A percentile compares a stretch with the other conserved stretches of the same genome.
phyloP scores from a whole-genome alignment of 1,140 invertebrate genomes.

The Macrobrachium nipponense region DNA sequence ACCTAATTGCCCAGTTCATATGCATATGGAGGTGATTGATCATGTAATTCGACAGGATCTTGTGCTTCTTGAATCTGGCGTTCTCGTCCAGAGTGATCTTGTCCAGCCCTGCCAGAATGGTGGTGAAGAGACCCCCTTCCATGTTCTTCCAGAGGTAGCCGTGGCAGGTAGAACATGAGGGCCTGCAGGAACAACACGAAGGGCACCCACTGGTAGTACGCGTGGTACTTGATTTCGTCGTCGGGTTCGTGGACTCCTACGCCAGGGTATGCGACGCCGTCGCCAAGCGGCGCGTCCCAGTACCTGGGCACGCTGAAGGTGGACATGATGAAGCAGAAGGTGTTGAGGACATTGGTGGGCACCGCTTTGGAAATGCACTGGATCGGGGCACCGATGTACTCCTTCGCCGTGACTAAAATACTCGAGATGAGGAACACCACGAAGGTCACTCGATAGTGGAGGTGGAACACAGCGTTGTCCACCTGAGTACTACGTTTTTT shows the following conservation, averaged over 20 bases:
- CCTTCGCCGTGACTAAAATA: conserved; percentile 71
- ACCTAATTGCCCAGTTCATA: conserved; percentile 64
- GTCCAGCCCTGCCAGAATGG: conserved; percentile 64
- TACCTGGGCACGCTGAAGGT: conserved; percentile 66
- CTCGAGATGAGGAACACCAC: conserved; percentile 72
- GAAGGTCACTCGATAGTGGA: conserved; percentile 73
- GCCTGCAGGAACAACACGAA: conserved; percentile 70
- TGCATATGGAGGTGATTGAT: conserved; percentile 64
- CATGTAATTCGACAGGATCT: conserved; percentile 62
- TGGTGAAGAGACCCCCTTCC: conserved; percentile 65
- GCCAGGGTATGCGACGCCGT: conserved; percentile 66
- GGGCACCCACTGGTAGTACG: conserved; percentile 71
- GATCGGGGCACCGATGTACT: conserved; percentile 73
- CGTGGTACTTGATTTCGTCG: conserved; percentile 73
- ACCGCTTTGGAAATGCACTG: conserved; percentile 68
- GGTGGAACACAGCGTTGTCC: conserved; percentile 71
- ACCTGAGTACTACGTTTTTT: conserved; percentile 67
- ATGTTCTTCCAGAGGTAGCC: conserved; percentile 67
- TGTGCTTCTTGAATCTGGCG: conserved; percentile 56
- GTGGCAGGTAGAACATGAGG: conserved; percentile 70
- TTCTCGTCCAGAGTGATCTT: conserved; percentile 57
- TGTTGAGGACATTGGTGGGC: conserved; percentile 70
- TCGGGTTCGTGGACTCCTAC: conserved; percentile 69
- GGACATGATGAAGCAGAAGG: conserved; percentile 70
- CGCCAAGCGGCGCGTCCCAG: conserved; percentile 45